Evolutionary conservation across 2,797 vertebrate species (phyloP).

Genomic region (Rhinoraja longicauda): DNA sequence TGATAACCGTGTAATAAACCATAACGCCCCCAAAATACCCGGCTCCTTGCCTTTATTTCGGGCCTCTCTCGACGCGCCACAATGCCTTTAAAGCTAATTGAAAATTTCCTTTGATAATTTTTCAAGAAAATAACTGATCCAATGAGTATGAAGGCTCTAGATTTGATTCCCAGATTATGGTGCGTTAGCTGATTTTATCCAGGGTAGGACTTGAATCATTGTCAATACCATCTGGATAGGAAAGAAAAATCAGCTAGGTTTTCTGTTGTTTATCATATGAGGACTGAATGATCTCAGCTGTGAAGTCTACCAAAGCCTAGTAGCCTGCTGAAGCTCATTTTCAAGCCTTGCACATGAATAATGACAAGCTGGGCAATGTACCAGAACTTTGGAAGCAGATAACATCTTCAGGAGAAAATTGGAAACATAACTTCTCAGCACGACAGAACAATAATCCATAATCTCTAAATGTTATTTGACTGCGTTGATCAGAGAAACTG

Average conservation of each 20-base stretch:
- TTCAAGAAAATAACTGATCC: neutral
- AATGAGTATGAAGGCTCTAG: neutral
- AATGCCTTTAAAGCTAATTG: neutral
- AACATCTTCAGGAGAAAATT: constrained; percentile 27
- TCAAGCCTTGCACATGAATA: constrained; percentile 19
- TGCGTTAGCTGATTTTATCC: neutral
- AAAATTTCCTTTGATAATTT: neutral
- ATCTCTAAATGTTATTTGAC: constrained; percentile 10
- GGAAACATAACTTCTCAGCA: neutral
- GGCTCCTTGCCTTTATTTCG: no score
- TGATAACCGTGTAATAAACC: no score
- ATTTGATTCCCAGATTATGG: neutral
- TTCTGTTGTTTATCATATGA: neutral
- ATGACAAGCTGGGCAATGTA: constrained; percentile 7
- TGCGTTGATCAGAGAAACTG: neutral
- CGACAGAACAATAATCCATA: constrained; percentile 23
- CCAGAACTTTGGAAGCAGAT: constrained; percentile 21
- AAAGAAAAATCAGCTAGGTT: neutral
- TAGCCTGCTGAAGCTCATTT: constrained; percentile 11
- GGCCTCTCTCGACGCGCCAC: no score
- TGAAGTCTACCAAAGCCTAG: neutral
- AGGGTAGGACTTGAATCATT: neutral
- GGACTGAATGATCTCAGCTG: constrained; percentile 12
- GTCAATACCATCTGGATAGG: neutral
- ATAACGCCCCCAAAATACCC: no score